Evolutionary conservation across 2,888 invertebrate species (phyloP).

Genomic region (Epirrhoe tristata): DNA sequence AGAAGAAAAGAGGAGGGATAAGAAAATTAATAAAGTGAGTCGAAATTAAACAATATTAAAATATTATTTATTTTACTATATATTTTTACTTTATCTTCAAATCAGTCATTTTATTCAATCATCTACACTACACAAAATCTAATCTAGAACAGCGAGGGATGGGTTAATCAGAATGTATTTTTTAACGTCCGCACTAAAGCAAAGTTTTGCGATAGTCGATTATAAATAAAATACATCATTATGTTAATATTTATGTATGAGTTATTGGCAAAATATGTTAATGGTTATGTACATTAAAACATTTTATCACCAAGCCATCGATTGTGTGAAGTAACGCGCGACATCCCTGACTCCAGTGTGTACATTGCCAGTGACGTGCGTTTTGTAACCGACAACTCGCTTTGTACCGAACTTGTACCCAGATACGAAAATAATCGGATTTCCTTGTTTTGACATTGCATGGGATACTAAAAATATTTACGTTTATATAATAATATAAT

Average conservation of each 20-base stretch:
- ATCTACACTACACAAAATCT: too few species aligned
- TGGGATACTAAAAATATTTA: background rate
- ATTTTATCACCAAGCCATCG: conserved; percentile 11
- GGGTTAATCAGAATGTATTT: background rate
- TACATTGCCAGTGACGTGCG: conserved; percentile 22
- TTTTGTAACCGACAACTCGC: background rate
- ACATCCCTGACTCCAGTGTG: conserved; percentile 1
- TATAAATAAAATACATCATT: background rate
- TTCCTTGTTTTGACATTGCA: background rate
- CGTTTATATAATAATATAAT: too few species aligned
- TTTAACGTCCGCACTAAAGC: background rate
- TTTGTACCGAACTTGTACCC: conserved; percentile 6
- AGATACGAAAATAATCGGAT: background rate
- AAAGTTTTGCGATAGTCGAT: too few species aligned
- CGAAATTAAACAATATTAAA: too few species aligned
- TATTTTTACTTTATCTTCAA: background rate
- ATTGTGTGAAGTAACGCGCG: conserved; percentile 20
- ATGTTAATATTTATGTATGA: background rate
- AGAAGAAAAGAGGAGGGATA: too few species aligned
- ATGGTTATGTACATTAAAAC: conserved; percentile 29
- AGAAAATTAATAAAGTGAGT: too few species aligned
- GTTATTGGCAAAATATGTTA: background rate
- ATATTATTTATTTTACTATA: too few species aligned
- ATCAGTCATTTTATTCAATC: background rate
- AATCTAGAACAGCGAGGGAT: too few species aligned